Percentiles rank a stretch among this genome's conserved stretches.
These are phyloP conservation scores for Chrysemys picta DNA, from an alignment of 2,113 vertebrate species.

Conservation along the genomic window DNA sequence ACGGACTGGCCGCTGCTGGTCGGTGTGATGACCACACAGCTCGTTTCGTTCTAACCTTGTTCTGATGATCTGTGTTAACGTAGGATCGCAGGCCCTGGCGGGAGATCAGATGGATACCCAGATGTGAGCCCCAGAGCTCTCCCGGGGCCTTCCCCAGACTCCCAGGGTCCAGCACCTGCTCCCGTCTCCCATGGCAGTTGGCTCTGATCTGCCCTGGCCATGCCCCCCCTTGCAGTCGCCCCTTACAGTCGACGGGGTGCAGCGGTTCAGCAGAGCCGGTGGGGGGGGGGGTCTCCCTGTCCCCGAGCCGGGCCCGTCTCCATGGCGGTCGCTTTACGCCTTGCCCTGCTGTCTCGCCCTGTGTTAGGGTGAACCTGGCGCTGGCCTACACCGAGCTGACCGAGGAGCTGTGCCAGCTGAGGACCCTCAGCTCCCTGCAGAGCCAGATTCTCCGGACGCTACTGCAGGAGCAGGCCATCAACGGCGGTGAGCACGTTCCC, in stretches of 20 bases:
- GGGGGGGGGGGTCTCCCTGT: not conserved
- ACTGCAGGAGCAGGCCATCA: slow-evolving; percentile 87
- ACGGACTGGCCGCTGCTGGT: not conserved
- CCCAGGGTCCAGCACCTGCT: not conserved
- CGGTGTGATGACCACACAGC: not conserved
- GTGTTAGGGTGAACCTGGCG: slow-evolving; percentile 91
- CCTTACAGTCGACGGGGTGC: too few species aligned
- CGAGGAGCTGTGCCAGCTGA: slow-evolving; percentile 91
- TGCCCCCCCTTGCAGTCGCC: not conserved
- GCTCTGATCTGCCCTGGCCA: not conserved
- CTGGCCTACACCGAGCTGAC: slow-evolving; percentile 97
- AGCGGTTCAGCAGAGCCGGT: rapidly evolving
- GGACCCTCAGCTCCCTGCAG: slow-evolving; percentile 90
- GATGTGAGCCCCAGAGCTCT: not conserved
- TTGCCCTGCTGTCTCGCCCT: not conserved
- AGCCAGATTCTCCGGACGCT: slow-evolving; percentile 91
- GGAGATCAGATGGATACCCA: not conserved
- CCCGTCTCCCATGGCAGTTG: not conserved
- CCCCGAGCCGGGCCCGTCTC: not conserved
- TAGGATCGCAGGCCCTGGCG: not conserved
- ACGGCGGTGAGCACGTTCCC: slow-evolving; percentile 54
- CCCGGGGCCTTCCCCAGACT: not conserved
- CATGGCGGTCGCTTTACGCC: not conserved
- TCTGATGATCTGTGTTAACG: not conserved
- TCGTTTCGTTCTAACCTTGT: not conserved